Percentiles rank a stretch among this genome's conserved stretches.
Evolutionary conservation across 2,113 vertebrate genomes (phyloP).

Genomic region (Brachyhypopomus gauderio): DNA sequence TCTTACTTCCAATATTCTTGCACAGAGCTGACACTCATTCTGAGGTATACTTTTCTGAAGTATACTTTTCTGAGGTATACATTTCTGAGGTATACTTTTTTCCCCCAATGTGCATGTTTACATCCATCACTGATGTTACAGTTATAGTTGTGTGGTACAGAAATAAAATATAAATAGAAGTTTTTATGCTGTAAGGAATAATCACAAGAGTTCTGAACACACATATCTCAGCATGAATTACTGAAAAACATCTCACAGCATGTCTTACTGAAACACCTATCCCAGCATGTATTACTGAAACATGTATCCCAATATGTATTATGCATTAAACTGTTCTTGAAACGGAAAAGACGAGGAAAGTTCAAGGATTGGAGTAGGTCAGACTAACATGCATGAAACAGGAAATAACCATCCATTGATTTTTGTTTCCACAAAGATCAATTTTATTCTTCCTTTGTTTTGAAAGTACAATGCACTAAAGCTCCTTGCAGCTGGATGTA

Average conservation of each 20-base stretch:
- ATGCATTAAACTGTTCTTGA: conserved; percentile 64
- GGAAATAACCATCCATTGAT: conserved; percentile 83
- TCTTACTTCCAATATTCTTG: conserved; percentile 24
- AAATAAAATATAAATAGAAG: neutral
- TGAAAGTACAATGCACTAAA: conserved; percentile 78
- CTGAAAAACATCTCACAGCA: too few species aligned
- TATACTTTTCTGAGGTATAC: neutral
- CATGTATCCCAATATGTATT: conserved; percentile 56
- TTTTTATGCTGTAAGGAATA: neutral
- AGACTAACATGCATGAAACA: conserved; percentile 76
- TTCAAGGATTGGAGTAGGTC: conserved; percentile 74
- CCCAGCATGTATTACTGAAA: conserved; percentile 41
- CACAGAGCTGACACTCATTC: neutral
- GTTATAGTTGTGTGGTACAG: neutral
- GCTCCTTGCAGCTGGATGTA: conserved; percentile 75
- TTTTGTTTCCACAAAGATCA: conserved; percentile 81
- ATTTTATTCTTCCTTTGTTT: conserved; percentile 83
- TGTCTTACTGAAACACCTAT: conserved; percentile 3
- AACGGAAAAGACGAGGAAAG: conserved; percentile 65
- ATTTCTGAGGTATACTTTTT: neutral
- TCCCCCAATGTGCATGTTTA: neutral
- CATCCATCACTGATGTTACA: neutral
- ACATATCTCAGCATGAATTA: too few species aligned
- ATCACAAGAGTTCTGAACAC: neutral
- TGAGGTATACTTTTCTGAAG: neutral